Base-by-base conservation (phyloP, 2,113 vertebrate genomes). In the Alces alces region DNA sequence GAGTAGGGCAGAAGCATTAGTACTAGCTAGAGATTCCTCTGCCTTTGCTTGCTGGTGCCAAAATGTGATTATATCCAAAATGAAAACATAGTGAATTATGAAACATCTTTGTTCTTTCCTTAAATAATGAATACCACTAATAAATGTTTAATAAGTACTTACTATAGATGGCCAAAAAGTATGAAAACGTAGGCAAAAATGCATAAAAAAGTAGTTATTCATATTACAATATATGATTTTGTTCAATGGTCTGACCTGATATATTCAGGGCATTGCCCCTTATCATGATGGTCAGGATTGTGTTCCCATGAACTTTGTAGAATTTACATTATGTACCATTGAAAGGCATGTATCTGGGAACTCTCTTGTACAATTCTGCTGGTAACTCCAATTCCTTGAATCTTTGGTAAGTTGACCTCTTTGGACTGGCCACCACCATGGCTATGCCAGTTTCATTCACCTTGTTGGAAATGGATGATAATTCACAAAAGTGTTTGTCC, bases 101-200 rank as follows among this genome's bases (percentile, higher is more conserved):
- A 4, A 87, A 60, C 14, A 86, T 55, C 25, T 52, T 84, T 92
- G 47, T 80, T 80, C 47, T 15, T 94, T 60, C 2, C 58, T 79
- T 96, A 92, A 86, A 27, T 83, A 52, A 89, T 95, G 47, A 57
- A 39, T n/a, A 64, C 33, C 5, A 85, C 92, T 64, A 79, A 83
- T 64, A 93, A 64, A 79, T 89, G 78, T 85, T 98, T 87, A 86
- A 36, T 83, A 91, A 91, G 9, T 83, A 36, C 13, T 87, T 70
- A 36, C 16, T 84, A 23, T 60, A 61, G 10, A 7, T 90, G 25
- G 21, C 21, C 25, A 66, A 93, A 82, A 86, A 39, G 4, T 64
- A 11, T 73, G 7, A 36, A 79, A 70, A 90, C 14, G 16, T 19
- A 94, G 11, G 27, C 17, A 84, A 60, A 87, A 33, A 45, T 70